phyloP scores from a whole-genome alignment of 2,797 vertebrate genomes.

The Lacerta bilineata region DNA sequence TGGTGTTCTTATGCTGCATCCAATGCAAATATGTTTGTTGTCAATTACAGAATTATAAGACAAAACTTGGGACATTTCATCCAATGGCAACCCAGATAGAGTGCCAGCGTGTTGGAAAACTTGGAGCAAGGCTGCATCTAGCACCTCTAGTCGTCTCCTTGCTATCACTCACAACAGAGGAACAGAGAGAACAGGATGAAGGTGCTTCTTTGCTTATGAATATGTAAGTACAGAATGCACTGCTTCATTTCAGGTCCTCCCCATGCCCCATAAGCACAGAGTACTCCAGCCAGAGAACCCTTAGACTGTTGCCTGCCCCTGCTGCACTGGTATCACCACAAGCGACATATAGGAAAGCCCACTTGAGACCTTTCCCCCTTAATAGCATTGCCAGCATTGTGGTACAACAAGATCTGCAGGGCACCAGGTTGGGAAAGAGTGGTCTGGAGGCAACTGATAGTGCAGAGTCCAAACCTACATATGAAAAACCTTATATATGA shows the following conservation, averaged over 20 bases:
- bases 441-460: too few species aligned
- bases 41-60: too few species aligned
- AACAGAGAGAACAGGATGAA: not conserved
- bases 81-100: not conserved
- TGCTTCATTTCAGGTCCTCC: not conserved
- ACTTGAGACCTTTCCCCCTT: not conserved
- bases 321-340: not conserved
- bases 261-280: not conserved
- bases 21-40: not conserved
- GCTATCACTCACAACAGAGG: not conserved
- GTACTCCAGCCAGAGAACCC: too few species aligned
- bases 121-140: not conserved
- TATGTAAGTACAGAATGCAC: not conserved
- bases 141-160: not conserved
- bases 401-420: too few species aligned
- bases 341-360: not conserved
- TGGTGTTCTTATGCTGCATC: not conserved
- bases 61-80: not conserved
- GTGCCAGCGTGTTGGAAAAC: not conserved
- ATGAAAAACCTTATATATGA: too few species aligned
- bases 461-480: not conserved
- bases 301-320: not conserved
- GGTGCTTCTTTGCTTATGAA: not conserved
- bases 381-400: too few species aligned
- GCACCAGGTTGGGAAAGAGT: too few species aligned